Evolutionary conservation across 2,888 invertebrate genomes (phyloP), one percentile per base, ranked within the genome.

Genomic region (Tetheella fluctuosa): DNA sequence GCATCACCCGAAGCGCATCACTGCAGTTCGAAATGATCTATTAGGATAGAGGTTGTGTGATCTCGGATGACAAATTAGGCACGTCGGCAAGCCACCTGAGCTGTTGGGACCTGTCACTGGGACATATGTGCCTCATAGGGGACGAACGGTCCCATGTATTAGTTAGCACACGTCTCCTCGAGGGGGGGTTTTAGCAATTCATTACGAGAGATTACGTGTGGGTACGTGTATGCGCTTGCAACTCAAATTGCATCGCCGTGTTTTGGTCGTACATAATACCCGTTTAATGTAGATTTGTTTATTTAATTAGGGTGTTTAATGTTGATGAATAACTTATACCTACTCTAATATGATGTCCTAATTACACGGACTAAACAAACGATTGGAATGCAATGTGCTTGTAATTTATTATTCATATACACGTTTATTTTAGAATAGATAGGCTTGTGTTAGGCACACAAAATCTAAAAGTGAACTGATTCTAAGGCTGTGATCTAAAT

Each of bases 21-120:
- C 48, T 48, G 15, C 8, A 48, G 10, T 48, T 48, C 48, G 10
- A 48, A 48, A 48, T 53, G 25, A 53, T 23, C 52, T 25, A 15
- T 20, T 54, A n/a, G 17, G 23, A 20, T 34, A 34, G 55, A 37
- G 55, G 23, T 55, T 55, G 3, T 30, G 72, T 75, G 74, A 81
- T 81, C 79, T 79, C 77, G 66, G 70, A 75, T 86, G 85, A 87
- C 84, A 84, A 85, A 89, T 89, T 82, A 84, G 79, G 65, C 71
- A 59, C 70, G 68, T 68, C 62, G 48, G 48, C 48, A 48, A 58
- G 61, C 63, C 86, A 88, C 87, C 86, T 88, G 87, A 83, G 84
- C 70, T 74, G 67, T 56, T 53, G 63, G 69, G 70, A 71, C 68
- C 69, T 78, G 78, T 73, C 74, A 59, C 68, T 62, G 65, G 73